Percentiles rank a stretch among this genome's conserved stretches.
phyloP scores from a whole-genome alignment of 1,140 invertebrate species.

The Calephelis nemesis region DNA sequence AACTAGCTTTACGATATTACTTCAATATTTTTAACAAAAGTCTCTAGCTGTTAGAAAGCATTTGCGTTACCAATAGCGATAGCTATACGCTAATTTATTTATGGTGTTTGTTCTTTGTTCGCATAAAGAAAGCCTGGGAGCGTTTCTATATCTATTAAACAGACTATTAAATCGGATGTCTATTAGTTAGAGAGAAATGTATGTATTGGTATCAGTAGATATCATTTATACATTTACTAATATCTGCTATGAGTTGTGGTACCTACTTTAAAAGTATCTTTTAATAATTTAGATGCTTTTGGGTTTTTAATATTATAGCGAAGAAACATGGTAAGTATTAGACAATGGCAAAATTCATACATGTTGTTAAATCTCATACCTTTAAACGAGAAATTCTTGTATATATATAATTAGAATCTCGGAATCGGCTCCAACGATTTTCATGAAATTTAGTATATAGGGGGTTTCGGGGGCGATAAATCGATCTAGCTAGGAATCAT shows the following conservation, averaged over 20 bases:
- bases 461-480: too few relatives aligned
- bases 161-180: neutral
- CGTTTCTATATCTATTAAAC: conserved; percentile 11
- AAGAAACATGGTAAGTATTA: too few relatives aligned
- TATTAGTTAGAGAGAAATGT: neutral
- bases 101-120: conserved; percentile 7
- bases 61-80: neutral
- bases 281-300: too few relatives aligned
- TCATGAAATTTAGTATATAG: too few relatives aligned
- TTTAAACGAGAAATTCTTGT: too few relatives aligned
- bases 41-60: neutral
- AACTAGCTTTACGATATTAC: too few relatives aligned
- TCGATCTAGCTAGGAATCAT: too few relatives aligned
- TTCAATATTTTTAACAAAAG: neutral
- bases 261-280: neutral
- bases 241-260: neutral
- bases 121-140: conserved; percentile 18
- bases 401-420: too few relatives aligned
- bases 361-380: too few relatives aligned
- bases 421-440: too few relatives aligned
- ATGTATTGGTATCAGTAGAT: neutral
- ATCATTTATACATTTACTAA: neutral
- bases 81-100: conserved; percentile 1
- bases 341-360: too few relatives aligned
- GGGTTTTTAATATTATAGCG: too few relatives aligned